Evolutionary conservation across 2,888 invertebrate genomes (phyloP).

Genomic region (Danaus chrysippus): DNA sequence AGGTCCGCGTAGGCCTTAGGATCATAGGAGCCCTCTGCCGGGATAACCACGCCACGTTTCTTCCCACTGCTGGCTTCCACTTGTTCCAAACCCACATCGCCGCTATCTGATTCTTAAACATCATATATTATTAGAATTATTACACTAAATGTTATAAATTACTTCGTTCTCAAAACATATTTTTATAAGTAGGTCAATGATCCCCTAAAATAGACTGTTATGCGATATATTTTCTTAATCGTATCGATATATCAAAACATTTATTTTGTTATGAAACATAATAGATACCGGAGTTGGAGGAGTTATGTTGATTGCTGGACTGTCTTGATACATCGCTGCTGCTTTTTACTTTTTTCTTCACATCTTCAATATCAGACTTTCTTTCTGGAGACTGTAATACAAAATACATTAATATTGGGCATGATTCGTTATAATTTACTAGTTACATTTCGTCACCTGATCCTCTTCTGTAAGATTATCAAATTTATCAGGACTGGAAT

Average conservation of each 20-base stretch:
- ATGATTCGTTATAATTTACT: background rate
- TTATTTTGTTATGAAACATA: background rate
- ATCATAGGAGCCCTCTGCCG: constrained; percentile 84
- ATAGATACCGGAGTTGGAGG: constrained; percentile 63
- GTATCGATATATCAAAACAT: background rate
- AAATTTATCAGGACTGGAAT: constrained; percentile 60
- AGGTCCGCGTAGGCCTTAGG: constrained; percentile 91
- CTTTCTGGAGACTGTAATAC: constrained; percentile 57
- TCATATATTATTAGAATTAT: background rate
- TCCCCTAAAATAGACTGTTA: background rate
- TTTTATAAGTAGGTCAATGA: background rate
- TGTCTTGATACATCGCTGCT: constrained; percentile 36
- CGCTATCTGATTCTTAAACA: constrained; percentile 62
- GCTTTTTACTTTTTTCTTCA: constrained; percentile 47
- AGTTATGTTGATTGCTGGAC: constrained; percentile 49
- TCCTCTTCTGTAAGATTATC: constrained; percentile 54
- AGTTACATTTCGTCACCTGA: constrained; percentile 43
- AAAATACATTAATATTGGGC: background rate
- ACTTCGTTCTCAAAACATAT: background rate
- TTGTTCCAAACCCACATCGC: constrained; percentile 44
- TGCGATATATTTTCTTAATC: background rate
- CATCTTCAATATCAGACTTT: constrained; percentile 49
- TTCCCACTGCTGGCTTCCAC: constrained; percentile 48
- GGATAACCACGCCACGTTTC: constrained; percentile 64
- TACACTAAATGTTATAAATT: background rate